These are phyloP conservation scores for Drosophila erecta DNA, from an alignment of 1,140 invertebrate species.

Conservation along the genomic window DNA sequence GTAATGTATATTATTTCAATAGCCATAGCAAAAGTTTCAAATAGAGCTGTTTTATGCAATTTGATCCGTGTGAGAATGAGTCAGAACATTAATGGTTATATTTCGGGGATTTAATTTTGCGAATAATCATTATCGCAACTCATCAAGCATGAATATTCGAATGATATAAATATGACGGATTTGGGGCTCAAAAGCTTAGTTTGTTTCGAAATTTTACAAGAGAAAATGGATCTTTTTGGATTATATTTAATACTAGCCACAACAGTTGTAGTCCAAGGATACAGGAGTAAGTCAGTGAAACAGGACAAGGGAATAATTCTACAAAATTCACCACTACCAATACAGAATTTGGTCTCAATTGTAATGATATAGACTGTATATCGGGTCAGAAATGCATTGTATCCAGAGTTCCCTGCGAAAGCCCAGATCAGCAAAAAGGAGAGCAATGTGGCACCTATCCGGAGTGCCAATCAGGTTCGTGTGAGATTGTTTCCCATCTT, in stretches of 20 bases:
- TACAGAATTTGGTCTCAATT: conserved; percentile 51
- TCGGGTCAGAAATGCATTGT: conserved; percentile 32
- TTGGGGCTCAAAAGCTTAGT: conserved; percentile 11
- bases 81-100: not conserved
- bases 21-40: conserved; percentile 1
- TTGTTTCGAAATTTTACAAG: not conserved
- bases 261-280: conserved; percentile 1
- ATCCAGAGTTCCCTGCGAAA: conserved; percentile 28
- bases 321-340: not conserved
- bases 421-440: conserved; percentile 27
- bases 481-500: not conserved
- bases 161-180: conserved; percentile 19
- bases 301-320: not conserved
- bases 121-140: conserved; percentile 26
- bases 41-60: not conserved
- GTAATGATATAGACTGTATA: conserved; percentile 47
- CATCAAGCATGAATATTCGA: conserved; percentile 16
- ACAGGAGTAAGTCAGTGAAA: conserved; percentile 38
- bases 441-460: conserved; percentile 53
- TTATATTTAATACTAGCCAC: conserved; percentile 11
- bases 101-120: conserved; percentile 20
- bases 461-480: conserved; percentile 51
- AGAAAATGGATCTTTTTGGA: not conserved
- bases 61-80: not conserved
- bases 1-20: not conserved